phyloP scores from a whole-genome alignment of 1,140 invertebrate species.

The Drosophila rhopaloa region DNA sequence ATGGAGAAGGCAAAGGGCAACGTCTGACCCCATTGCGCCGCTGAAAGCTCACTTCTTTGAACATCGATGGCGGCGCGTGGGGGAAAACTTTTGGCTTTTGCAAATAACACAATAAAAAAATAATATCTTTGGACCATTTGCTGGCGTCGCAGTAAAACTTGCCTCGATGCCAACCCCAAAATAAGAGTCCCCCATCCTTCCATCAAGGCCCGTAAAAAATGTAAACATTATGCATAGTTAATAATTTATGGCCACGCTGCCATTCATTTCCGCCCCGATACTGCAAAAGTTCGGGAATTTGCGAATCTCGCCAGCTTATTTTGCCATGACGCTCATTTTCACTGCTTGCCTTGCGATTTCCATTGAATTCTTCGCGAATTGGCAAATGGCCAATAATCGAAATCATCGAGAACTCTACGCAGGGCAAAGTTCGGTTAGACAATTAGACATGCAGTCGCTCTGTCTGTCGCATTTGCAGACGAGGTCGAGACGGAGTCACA shows the following conservation, averaged over 20 bases:
- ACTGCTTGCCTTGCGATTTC: not conserved
- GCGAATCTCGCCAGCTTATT: constrained; percentile 49
- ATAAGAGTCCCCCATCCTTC: not conserved
- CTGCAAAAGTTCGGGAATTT: constrained; percentile 50
- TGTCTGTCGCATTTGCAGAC: constrained; percentile 27
- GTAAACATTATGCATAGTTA: constrained; percentile 84
- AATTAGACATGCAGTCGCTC: constrained; percentile 76
- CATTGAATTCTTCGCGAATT: constrained; percentile 23
- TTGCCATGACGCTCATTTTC: constrained; percentile 42
- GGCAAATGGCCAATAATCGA: constrained; percentile 84
- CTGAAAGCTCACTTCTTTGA: constrained; percentile 66
- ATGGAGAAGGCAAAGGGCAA: constrained; percentile 66
- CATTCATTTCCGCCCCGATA: constrained; percentile 76
- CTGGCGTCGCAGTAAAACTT: constrained; percentile 75
- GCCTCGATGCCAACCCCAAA: constrained; percentile 37
- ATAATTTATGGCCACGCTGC: constrained; percentile 84
- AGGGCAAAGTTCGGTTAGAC: constrained; percentile 69
- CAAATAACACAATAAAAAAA: constrained; percentile 78
- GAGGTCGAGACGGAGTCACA: constrained; percentile 38
- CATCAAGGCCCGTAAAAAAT: constrained; percentile 62
- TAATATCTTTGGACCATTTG: constrained; percentile 72
- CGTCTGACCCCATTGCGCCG: constrained; percentile 31
- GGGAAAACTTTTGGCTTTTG: constrained; percentile 57
- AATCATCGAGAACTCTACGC: constrained; percentile 83
- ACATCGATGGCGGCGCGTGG: constrained; percentile 21